These are phyloP conservation scores for Octonoba sinensis DNA, from an alignment of 2,888 invertebrate species.

Conservation along the genomic window DNA sequence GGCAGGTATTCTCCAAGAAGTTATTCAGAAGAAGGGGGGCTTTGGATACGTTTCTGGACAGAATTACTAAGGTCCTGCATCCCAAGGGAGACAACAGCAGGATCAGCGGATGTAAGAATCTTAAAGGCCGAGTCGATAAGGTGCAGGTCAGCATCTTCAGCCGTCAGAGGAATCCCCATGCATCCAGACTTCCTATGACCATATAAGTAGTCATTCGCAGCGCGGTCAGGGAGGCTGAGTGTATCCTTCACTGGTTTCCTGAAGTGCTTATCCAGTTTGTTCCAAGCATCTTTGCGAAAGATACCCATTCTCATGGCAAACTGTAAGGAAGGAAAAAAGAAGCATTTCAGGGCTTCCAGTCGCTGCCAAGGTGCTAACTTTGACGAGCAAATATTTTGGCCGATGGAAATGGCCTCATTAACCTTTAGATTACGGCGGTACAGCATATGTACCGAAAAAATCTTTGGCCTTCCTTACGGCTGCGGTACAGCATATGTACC, in stretches of 20 bases:
- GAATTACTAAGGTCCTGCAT: neutral
- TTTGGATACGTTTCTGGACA: no score
- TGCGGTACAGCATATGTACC: no score
- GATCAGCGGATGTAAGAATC: neutral
- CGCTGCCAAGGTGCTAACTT: no score
- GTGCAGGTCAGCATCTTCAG: neutral
- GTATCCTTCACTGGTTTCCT: neutral
- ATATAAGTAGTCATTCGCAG: neutral
- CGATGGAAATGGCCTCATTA: no score
- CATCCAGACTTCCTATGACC: neutral
- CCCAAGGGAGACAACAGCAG: neutral
- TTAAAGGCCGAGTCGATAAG: neutral
- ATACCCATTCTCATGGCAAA: conserved; percentile 1
- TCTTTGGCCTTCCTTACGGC: no score
- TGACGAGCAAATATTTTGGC: no score
- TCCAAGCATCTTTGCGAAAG: neutral
- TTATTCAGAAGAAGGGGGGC: neutral
- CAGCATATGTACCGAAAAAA: no score
- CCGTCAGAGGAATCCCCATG: neutral
- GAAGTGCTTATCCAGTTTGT: neutral
- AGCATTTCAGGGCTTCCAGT: no score
- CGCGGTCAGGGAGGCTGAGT: neutral
- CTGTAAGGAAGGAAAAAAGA: neutral
- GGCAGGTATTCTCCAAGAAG: neutral
- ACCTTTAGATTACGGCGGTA: no score